phyloP scores from a whole-genome alignment of 2,888 invertebrate species.

The Melolontha melolontha region DNA sequence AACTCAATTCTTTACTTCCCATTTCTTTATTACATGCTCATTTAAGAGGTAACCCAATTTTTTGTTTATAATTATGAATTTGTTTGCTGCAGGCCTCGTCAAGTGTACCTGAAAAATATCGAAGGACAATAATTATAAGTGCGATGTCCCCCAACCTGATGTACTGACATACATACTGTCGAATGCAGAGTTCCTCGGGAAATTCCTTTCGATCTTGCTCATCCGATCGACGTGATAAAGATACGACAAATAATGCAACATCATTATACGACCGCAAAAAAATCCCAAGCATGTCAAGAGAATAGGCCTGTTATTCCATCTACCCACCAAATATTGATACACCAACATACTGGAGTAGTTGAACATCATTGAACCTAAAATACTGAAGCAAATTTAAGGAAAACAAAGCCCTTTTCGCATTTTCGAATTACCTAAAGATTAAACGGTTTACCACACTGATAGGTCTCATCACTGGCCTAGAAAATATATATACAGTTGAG shows the following conservation, averaged over 20 bases:
- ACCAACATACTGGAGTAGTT: constrained; percentile 58
- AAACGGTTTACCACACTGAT: constrained; percentile 49
- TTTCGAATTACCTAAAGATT: constrained; percentile 47
- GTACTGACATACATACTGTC: constrained; percentile 48
- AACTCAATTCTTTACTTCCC: too few relatives aligned
- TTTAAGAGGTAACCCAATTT: too few relatives aligned
- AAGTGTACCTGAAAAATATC: too few relatives aligned
- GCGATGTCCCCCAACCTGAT: neutral
- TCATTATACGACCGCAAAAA: constrained; percentile 58
- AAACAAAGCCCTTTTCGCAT: constrained; percentile 32
- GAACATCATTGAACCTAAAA: constrained; percentile 61
- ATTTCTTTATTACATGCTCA: too few relatives aligned
- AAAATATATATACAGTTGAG: constrained; percentile 49
- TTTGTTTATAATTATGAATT: too few relatives aligned
- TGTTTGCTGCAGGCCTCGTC: too few relatives aligned
- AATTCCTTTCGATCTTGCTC: constrained; percentile 46
- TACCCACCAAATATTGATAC: constrained; percentile 54
- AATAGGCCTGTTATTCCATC: constrained; percentile 47
- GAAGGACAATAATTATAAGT: neutral
- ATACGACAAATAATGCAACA: constrained; percentile 59
- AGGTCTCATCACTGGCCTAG: constrained; percentile 50
- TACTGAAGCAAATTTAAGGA: constrained; percentile 50
- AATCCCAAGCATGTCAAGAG: constrained; percentile 56
- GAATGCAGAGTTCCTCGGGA: constrained; percentile 46
- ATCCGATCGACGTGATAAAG: constrained; percentile 60